Base-by-base conservation (phyloP, 30 jellyfish, hydroid and myxozoan species). In the Aurelia coerulea region DNA sequence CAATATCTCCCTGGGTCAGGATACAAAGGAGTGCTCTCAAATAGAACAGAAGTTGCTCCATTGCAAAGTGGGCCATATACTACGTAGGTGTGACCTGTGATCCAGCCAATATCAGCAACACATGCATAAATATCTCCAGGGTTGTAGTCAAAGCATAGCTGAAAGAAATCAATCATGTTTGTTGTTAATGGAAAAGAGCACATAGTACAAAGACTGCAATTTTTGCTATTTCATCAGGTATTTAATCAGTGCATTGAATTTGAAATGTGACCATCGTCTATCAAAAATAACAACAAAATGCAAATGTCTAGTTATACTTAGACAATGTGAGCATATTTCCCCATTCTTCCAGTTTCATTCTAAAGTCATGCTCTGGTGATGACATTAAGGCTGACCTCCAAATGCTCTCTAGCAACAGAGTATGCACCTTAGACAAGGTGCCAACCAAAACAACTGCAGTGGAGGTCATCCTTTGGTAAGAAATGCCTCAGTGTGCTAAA, bases 101-200 rank as follows among this genome's bases (percentile, higher is more conserved):
- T 95, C 99, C 99, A 95, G 11, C 99, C 99, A 78, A 90, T 90
- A 50, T 95, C 99, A 18, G 99, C 99, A 39, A 90, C 98, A 60
- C 99, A 95, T 59, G 98, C 97, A 66, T 90, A 83, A 13, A 90
- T 90, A 59, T 95, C 99, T 35, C 98, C 99, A 59, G 96, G 96
- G 31, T 76, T 84, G 63, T 95, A 95, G 59, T 95, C 97, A 83
- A 95, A 95, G 15, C 96, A 96, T n/a, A 70, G 66, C 98, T 95
- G 70, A 14, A 88, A 78, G 35, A 65, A 15, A 79, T 19, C 39
- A 39, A 79, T 19, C 12, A 5, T 75, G n/a, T 65, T 0, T 14
- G 29, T 0, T 46, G 15, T 4, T 4, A 46, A 46, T 9, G 14
- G 15, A 59, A 59, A 39, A 4, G 84, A 50, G 11, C 8, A 18